Base-by-base conservation (phyloP, 2,113 vertebrate genomes). In the Electrona antarctica region DNA sequence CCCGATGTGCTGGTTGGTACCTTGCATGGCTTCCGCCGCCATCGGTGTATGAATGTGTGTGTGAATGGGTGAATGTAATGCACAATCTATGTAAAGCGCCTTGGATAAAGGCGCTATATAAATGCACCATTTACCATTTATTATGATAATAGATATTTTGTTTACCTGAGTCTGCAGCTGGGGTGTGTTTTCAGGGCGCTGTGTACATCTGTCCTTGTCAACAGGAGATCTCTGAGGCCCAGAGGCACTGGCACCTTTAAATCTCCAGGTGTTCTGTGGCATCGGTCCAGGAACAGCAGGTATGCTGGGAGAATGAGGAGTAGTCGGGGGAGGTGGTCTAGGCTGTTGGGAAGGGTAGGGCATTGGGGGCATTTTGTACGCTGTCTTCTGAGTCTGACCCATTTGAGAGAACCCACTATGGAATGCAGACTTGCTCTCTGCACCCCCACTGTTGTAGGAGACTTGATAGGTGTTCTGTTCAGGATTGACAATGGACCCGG, bases 261-360 rank as follows among this genome's bases (percentile, higher is more conserved):
- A 88, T 60, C 85, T 90, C 89, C 91, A 93, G 28, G 80, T 59
- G 15, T 49, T 77, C 60, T 80, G 80, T 63, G 71, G 69, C 56
- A 79, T 85, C 14, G 0, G 15, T 64, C 55, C 60, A 21, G 4
- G 48, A 60, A 71, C 67, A 61, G 60, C 7, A 21, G 71, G 69
- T 61, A n/a, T 79, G 59, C 28, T 75, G 63, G 62, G 50, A 51
- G 74, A 21, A 21, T 21, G 21, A 67, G 58, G 64, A 14, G 62
- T 21, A 5, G 64, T 51, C 56, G 71, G 58, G 65, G 54, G 58
- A 46, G 60, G 47, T 54, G 83, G 50, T 71, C 67, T 73, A 12
- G 79, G 41, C 63, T 75, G 82, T 73, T 82, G 86, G 21, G 65
- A 78, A 73, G 48, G 74, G 61, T 78, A 82, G 66, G 69, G 51